Base-by-base conservation (phyloP, 1,140 invertebrate genomes). In the Drosophila dunni region DNA sequence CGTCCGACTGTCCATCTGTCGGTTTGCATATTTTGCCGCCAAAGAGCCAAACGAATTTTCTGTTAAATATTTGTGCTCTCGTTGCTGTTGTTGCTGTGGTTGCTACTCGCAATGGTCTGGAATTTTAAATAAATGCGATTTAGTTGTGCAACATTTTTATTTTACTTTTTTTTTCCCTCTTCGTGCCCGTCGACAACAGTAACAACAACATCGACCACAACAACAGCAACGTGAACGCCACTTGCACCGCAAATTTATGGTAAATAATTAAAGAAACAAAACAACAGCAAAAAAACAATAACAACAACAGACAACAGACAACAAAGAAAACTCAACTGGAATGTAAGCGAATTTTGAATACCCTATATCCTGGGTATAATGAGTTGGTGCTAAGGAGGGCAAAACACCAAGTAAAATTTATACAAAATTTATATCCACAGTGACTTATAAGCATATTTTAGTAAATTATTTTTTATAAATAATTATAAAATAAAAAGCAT, bases 71-170 rank as follows among this genome's bases (percentile, higher is more conserved):
- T 77, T 84, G 68, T 75, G 63, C 48, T 57, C 33, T 66, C 10
- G 46, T 72, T 63, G 65, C 34, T 64, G 53, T 45, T 60, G 44
- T 48, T 61, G 60, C 33, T 70, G 51, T 48, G 24, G 63, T 36
- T 36, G 62, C 42, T 53, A 60, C 66, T 68, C 70, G 82, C 67
- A 81, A 79, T 86, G 83, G 83, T 82, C 76, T 79, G 82, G 82
- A 86, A 86, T 86, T 86, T 85, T 70, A 86, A 86, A 86, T 79
- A 86, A 88, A 88, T 88, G 68, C 83, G 73, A 88, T 74, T 88
- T 78, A 82, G 83, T 88, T 88, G 83, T 83, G 84, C 79, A 88
- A 88, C 68, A 66, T 68, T 78, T 88, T 75, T 48, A 65, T 60
- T 67, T 61, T 78, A 64, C 64, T 61, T 76, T 80, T 67, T 70